These are phyloP conservation scores for Myotis daubentonii DNA, from an alignment of 2,797 vertebrate species.

Conservation along the genomic window DNA sequence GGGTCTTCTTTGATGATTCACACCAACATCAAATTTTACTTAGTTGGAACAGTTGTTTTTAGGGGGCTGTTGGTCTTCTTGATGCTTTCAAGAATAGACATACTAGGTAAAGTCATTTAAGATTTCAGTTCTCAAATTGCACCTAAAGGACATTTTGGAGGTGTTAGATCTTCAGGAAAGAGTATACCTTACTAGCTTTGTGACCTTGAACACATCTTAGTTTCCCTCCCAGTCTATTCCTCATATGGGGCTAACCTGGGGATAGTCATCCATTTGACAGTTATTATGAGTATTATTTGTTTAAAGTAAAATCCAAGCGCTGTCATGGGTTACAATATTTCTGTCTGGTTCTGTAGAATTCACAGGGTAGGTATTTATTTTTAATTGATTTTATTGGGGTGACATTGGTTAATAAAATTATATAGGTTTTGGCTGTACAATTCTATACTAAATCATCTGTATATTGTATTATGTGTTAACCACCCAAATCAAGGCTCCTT, in stretches of 20 bases:
- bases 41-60: not conserved
- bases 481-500: not conserved
- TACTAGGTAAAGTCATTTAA: not conserved
- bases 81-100: not conserved
- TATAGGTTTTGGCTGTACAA: not conserved
- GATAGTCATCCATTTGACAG: not conserved
- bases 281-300: not conserved
- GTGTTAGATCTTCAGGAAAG: not conserved
- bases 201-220: not conserved
- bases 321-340: not conserved
- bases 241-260: not conserved
- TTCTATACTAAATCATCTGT: not conserved
- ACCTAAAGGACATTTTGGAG: not conserved
- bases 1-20: not conserved
- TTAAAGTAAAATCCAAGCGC: not conserved
- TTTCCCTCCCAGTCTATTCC: not conserved
- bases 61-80: not conserved
- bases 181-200: not conserved
- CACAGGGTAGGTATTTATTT: not conserved
- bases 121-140: not conserved
- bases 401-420: not conserved
- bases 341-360: not conserved
- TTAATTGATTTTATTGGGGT: not conserved
- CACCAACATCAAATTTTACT: not conserved
- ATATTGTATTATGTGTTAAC: not conserved